phyloP scores from a whole-genome alignment of 2,888 invertebrate genomes.

The Capitulum mitella region DNA sequence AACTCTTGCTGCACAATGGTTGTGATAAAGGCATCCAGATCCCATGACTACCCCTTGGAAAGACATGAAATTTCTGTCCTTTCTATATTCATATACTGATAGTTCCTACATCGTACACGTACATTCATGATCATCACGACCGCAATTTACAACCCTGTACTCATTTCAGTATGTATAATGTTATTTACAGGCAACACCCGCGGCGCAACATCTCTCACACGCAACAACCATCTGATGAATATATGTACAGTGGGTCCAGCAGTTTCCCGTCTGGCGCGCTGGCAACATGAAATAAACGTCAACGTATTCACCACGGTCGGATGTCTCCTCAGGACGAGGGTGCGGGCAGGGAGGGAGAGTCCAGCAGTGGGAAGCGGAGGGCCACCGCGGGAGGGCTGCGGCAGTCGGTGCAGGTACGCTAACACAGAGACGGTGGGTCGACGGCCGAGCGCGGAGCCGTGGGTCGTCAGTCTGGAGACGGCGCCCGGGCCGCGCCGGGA shows the following conservation, averaged over 20 bases:
- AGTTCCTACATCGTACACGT: slow-evolving; percentile 22
- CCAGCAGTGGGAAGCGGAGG: not conserved
- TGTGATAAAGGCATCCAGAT: too few relatives aligned
- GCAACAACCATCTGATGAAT: not conserved
- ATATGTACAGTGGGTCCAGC: not conserved
- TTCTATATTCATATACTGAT: slow-evolving; percentile 28
- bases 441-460: not conserved
- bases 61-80: not conserved
- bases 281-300: slow-evolving; percentile 1
- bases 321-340: too few relatives aligned
- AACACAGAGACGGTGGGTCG: not conserved
- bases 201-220: not conserved
- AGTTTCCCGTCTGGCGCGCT: not conserved
- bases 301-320: not conserved
- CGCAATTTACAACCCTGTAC: slow-evolving; percentile 3
- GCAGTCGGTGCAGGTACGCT: not conserved
- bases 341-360: not conserved
- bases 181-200: slow-evolving; percentile 7
- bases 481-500: too few relatives aligned
- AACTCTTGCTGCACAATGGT: too few relatives aligned
- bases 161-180: slow-evolving; percentile 11
- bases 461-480: not conserved
- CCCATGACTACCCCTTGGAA: not conserved
- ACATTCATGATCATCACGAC: slow-evolving; percentile 14
- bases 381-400: not conserved